Conservation (phyloP, 2,888 invertebrate species). For the Eupithecia centaureata region DNA sequence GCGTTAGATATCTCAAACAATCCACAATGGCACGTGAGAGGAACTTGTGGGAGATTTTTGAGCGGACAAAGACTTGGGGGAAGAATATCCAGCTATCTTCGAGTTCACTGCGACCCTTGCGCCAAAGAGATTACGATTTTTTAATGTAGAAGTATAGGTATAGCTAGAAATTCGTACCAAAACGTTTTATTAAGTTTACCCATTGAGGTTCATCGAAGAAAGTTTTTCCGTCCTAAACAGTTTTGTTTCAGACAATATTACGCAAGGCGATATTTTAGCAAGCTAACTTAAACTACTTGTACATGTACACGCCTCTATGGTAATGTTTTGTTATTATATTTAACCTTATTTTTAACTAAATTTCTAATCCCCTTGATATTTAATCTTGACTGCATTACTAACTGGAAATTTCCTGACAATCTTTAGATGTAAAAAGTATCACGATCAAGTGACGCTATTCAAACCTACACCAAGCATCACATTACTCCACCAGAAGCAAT, state of each 20-base stretch:
- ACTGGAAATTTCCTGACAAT: not conserved
- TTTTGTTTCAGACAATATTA: not conserved
- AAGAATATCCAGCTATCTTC: conserved; percentile 19
- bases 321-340: too few relatives aligned
- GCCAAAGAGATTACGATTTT: not conserved
- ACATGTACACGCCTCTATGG: not conserved
- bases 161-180: not conserved
- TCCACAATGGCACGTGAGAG: conserved; percentile 79
- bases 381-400: not conserved
- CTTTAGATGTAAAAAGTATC: not conserved
- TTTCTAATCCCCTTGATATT: too few relatives aligned
- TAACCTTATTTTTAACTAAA: not conserved
- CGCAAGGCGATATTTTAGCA: not conserved
- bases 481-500: conserved; percentile 34
- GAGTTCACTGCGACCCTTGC: not conserved
- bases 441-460: not conserved
- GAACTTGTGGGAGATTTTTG: conserved; percentile 72
- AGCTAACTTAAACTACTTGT: not conserved
- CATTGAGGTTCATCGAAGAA: not conserved
- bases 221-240: not conserved
- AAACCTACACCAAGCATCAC: not conserved
- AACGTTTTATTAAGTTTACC: not conserved
- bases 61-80: conserved; percentile 29
- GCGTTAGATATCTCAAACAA: conserved; percentile 69
- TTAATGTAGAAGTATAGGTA: not conserved